phyloP scores from a whole-genome alignment of 2,888 invertebrate species.

The Rambutsinella grinnellia region DNA sequence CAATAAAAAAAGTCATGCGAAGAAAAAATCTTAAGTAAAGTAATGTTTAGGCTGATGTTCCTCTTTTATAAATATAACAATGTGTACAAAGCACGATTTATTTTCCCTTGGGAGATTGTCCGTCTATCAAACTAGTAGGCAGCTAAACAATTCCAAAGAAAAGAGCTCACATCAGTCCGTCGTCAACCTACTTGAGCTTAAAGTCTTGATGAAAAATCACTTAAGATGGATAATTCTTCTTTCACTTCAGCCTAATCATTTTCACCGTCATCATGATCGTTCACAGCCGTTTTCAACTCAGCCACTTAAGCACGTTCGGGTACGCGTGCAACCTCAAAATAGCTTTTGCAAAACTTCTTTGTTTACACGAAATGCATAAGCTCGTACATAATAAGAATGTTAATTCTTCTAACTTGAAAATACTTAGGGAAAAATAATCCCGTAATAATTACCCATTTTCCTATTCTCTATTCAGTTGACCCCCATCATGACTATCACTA shows the following conservation, averaged over 20 bases:
- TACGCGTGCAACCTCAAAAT: constrained; percentile 28
- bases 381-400: too few species aligned
- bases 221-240: constrained; percentile 34
- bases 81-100: constrained; percentile 55
- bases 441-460: too few species aligned
- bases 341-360: constrained; percentile 16
- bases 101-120: constrained; percentile 57
- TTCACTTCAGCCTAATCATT: constrained; percentile 45
- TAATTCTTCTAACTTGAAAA: too few species aligned
- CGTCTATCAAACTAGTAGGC: constrained; percentile 48
- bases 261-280: constrained; percentile 28
- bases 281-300: not conserved
- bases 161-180: constrained; percentile 46
- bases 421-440: too few species aligned
- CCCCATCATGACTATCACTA: too few species aligned
- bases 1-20: constrained; percentile 18
- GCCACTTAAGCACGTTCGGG: not conserved
- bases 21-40: constrained; percentile 23
- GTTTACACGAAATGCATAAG: too few species aligned
- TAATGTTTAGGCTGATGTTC: constrained; percentile 28
- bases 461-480: too few species aligned
- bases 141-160: constrained; percentile 34
- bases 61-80: constrained; percentile 33
- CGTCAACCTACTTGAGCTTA: constrained; percentile 35
- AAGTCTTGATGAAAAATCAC: constrained; percentile 43